A percentile compares a stretch with the other conserved stretches of the same genome.
These are phyloP conservation scores for Lucilia sericata DNA, from an alignment of 1,140 invertebrate genomes.

Conservation along the genomic window DNA sequence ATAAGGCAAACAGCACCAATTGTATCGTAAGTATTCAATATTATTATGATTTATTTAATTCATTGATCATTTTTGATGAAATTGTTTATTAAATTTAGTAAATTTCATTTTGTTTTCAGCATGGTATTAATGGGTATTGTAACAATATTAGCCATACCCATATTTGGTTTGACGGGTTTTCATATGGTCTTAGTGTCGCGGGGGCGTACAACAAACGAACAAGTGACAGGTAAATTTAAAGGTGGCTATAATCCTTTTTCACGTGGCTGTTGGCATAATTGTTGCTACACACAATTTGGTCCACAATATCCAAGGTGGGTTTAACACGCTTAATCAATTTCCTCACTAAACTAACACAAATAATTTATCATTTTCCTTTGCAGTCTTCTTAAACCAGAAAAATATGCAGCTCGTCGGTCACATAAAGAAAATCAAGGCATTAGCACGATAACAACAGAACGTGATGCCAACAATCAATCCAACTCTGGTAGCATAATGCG, in stretches of 20 bases:
- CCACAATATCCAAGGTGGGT: slow-evolving; percentile 94
- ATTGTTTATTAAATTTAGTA: no score
- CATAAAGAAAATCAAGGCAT: slow-evolving; percentile 66
- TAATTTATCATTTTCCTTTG: not conserved
- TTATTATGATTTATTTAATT: no score
- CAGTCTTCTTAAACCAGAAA: slow-evolving; percentile 70
- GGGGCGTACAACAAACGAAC: slow-evolving; percentile 99
- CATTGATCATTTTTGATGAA: no score
- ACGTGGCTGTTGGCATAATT: slow-evolving; percentile 92
- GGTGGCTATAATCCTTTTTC: slow-evolving; percentile 98
- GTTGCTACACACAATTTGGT: slow-evolving; percentile 94
- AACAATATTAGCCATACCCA: slow-evolving; percentile 92
- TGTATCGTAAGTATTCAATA: slow-evolving; percentile 79
- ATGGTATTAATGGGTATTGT: slow-evolving; percentile 94
- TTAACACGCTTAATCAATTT: not conserved
- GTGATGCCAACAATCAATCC: slow-evolving; percentile 56
- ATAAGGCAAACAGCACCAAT: slow-evolving; percentile 86
- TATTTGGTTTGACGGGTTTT: slow-evolving; percentile 97
- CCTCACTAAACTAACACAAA: not conserved
- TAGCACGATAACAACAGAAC: slow-evolving; percentile 67
- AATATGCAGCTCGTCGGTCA: slow-evolving; percentile 68
- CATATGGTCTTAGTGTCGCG: slow-evolving; percentile 96
- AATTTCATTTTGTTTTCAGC: slow-evolving; percentile 68
- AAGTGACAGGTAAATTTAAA: slow-evolving; percentile 98
- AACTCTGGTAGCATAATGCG: slow-evolving; percentile 39